A percentile compares a stretch with the other conserved stretches of the same genome.
Evolutionary conservation across 1,140 invertebrate genomes (phyloP).

Genomic region (Drosophila albomicans): DNA sequence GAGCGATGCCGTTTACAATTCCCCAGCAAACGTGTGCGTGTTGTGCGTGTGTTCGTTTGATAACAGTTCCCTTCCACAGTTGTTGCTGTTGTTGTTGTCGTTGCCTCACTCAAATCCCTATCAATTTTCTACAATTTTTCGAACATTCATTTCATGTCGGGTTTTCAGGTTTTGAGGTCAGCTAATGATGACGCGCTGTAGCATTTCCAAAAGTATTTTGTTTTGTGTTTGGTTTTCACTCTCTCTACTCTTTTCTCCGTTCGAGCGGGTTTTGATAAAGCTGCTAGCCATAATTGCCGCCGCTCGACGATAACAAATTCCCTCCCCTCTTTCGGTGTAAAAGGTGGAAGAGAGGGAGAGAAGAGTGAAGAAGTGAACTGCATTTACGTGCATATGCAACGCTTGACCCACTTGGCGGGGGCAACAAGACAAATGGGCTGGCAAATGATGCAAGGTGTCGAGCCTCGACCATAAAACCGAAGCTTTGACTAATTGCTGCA

Average conservation of each 20-base stretch:
- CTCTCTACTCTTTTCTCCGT: slow-evolving; percentile 2
- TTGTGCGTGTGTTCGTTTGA: slow-evolving; percentile 34
- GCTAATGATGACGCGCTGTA: slow-evolving; percentile 65
- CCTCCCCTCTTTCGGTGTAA: slow-evolving; percentile 8
- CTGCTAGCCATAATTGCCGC: slow-evolving; percentile 53
- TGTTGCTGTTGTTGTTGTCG: slow-evolving; percentile 6
- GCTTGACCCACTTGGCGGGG: slow-evolving; percentile 62
- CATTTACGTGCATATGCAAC: slow-evolving; percentile 39
- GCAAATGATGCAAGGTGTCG: slow-evolving; percentile 44
- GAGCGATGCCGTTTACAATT: not conserved
- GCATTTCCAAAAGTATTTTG: slow-evolving; percentile 46
- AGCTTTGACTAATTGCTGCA: slow-evolving; percentile 73
- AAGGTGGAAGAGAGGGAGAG: not conserved
- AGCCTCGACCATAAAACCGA: slow-evolving; percentile 18
- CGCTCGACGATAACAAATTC: slow-evolving; percentile 49
- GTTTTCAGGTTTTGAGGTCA: slow-evolving; percentile 70
- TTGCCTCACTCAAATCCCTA: slow-evolving; percentile 1
- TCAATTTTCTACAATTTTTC: slow-evolving; percentile 55
- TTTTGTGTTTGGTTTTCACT: slow-evolving; percentile 17
- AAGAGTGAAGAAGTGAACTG: no score
- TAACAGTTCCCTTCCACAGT: slow-evolving; percentile 17
- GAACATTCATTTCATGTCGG: slow-evolving; percentile 39
- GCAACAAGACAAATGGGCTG: slow-evolving; percentile 62
- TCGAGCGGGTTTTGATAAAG: slow-evolving; percentile 53
- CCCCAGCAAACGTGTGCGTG: not conserved